Evolutionary conservation across 2,797 vertebrate genomes (phyloP).

Genomic region (Podarcis lilfordi): DNA sequence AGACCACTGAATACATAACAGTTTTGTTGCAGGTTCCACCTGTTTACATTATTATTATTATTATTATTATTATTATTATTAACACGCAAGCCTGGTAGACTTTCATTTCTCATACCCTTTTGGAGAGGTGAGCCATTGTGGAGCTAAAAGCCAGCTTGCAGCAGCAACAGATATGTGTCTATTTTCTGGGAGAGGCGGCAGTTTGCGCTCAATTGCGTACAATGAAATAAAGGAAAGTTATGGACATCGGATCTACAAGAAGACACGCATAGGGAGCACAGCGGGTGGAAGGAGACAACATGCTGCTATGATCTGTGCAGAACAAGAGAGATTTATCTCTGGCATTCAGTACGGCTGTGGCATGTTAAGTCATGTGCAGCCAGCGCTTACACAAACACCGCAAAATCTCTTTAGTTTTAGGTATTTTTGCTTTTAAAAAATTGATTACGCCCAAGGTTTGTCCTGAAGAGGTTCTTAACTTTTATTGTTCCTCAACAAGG

Average conservation of each 20-base stretch:
- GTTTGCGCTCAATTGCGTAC: not conserved
- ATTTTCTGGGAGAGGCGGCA: not conserved
- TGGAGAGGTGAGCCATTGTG: too few species aligned
- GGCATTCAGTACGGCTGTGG: not conserved
- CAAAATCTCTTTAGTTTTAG: slow-evolving; percentile 25
- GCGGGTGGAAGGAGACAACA: not conserved
- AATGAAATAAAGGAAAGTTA: not conserved
- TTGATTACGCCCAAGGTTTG: not conserved
- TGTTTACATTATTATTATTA: too few species aligned
- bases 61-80: too few species aligned
- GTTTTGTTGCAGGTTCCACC: too few species aligned
- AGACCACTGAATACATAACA: too few species aligned
- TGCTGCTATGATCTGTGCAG: not conserved
- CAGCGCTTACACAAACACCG: not conserved
- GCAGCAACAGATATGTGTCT: not conserved
- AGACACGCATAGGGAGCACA: not conserved
- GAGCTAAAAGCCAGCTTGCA: not conserved
- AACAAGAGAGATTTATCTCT: not conserved
- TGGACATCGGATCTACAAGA: not conserved
- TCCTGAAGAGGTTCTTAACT: slow-evolving; percentile 37
- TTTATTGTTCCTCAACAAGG: slow-evolving; percentile 35
- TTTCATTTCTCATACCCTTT: too few species aligned
- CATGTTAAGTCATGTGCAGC: slow-evolving; percentile 10
- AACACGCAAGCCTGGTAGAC: too few species aligned
- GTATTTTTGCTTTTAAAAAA: not conserved